A percentile compares a stretch with the other conserved stretches of the same genome.
phyloP scores from a whole-genome alignment of 2,113 vertebrate species.

The Mixornis gularis region DNA sequence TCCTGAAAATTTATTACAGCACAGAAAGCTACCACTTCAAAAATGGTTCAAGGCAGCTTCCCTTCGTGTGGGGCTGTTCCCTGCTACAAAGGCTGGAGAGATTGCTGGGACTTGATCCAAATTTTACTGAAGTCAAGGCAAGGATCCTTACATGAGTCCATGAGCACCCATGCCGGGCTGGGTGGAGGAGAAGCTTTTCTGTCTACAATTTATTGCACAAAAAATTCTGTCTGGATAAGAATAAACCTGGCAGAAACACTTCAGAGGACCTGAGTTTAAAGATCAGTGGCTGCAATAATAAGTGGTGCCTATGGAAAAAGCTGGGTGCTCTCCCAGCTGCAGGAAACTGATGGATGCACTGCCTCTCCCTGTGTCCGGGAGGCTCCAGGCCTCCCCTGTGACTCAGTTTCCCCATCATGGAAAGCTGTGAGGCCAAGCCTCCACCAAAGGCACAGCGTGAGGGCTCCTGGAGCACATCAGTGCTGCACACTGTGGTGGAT shows the following conservation, averaged over 20 bases:
- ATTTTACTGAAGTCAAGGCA: background rate
- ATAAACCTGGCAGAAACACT: background rate
- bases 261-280: background rate
- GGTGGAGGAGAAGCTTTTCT: background rate
- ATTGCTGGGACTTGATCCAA: background rate
- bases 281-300: background rate
- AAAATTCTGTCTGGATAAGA: background rate
- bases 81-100: background rate
- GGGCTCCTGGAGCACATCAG: background rate
- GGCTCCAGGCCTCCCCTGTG: background rate
- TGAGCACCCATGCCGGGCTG: background rate
- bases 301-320: background rate
- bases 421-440: background rate
- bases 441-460: accelerated
- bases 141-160: background rate
- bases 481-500: background rate
- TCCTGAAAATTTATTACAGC: background rate
- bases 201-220: background rate
- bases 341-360: background rate
- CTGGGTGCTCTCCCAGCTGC: background rate
- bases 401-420: background rate
- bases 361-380: background rate
- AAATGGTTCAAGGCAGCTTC: background rate
- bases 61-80: background rate
- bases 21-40: background rate